Conservation (phyloP, 2,113 vertebrate species). For the Orcinus orca region DNA sequence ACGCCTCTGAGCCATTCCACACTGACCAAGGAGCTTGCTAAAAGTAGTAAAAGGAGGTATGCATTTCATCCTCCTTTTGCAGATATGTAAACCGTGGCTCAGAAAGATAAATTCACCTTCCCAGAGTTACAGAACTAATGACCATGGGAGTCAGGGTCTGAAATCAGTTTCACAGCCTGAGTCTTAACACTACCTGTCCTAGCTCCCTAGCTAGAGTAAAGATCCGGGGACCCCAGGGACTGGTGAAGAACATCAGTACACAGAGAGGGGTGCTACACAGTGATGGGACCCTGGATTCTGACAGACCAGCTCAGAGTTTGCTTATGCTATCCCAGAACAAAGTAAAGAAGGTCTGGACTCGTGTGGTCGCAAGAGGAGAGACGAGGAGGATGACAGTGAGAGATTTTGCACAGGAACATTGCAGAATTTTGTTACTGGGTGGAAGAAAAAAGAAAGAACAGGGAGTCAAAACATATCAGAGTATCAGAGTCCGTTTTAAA, state of each 20-base stretch:
- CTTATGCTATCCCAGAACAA: not conserved
- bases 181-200: not conserved
- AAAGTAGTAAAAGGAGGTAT: not conserved
- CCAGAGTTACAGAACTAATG: not conserved
- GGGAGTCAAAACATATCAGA: conserved; percentile 11
- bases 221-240: not conserved
- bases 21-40: not conserved
- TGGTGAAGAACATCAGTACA: not conserved
- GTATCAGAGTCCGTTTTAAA: conserved; percentile 11
- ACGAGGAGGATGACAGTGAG: not conserved
- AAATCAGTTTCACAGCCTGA: not conserved
- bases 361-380: not conserved
- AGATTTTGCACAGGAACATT: not conserved
- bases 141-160: not conserved
- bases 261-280: not conserved
- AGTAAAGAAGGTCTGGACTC: not conserved
- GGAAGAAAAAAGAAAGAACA: not conserved
- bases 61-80: not conserved
- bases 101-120: not conserved
- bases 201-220: not conserved
- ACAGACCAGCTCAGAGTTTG: not conserved
- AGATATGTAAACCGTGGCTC: not conserved
- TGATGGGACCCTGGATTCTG: not conserved
- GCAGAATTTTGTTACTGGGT: not conserved
- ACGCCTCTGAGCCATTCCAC: not conserved